A percentile compares a stretch with the other conserved stretches of the same genome.
phyloP scores from a whole-genome alignment of 2,113 vertebrate genomes.

The Thalassarche chlororhynchos region DNA sequence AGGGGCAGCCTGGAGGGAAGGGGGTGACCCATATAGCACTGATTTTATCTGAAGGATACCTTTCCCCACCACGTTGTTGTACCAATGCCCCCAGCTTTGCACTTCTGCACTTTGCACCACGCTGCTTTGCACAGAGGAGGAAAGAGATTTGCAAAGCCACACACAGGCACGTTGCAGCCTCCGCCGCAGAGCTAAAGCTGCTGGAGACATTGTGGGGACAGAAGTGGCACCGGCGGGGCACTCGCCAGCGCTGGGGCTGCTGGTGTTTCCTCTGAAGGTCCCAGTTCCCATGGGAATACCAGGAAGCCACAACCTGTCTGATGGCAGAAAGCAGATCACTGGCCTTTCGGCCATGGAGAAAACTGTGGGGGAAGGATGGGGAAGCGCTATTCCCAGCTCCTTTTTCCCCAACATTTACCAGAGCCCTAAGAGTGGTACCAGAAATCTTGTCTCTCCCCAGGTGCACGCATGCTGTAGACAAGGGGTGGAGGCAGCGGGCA shows the following conservation, averaged over 20 bases:
- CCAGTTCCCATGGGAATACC: neutral
- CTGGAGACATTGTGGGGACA: neutral
- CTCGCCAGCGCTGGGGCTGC: neutral
- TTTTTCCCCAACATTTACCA: neutral
- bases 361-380: neutral
- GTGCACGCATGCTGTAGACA: neutral
- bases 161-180: neutral
- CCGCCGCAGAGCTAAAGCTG: neutral
- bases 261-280: neutral
- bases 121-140: neutral
- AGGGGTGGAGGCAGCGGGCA: neutral
- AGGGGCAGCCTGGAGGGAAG: neutral
- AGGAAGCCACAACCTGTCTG: neutral
- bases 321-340: neutral
- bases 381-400: neutral
- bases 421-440: neutral
- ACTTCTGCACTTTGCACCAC: rapidly evolving
- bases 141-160: neutral
- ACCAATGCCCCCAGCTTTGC: neutral
- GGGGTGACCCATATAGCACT: neutral
- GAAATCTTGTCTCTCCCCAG: neutral
- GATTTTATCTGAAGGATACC: neutral
- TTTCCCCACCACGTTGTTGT: neutral
- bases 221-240: neutral
- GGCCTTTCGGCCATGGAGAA: neutral